These are phyloP conservation scores for Ashinkailepas kermadecensis DNA, from an alignment of 2,888 invertebrate species.

Conservation along the genomic window DNA sequence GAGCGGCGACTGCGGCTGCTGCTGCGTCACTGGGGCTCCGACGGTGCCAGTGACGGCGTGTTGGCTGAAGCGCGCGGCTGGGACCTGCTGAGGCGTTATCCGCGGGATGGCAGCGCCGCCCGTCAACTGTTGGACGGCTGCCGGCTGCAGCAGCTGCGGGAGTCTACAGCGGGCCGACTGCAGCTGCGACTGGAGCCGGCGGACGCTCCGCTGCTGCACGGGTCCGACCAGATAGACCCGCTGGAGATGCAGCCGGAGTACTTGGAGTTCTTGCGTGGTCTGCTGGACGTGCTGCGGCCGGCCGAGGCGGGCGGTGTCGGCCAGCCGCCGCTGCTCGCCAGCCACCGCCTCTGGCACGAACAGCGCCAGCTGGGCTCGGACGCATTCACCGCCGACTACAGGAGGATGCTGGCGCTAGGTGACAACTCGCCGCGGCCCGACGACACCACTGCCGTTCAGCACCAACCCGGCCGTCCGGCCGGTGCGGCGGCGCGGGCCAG, in stretches of 20 bases:
- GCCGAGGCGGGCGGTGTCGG: background rate
- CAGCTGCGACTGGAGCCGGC: background rate
- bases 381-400: background rate
- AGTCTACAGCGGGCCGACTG: background rate
- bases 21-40: background rate
- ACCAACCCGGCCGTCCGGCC: background rate
- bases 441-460: background rate
- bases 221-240: too few species aligned
- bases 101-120: background rate
- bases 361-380: background rate
- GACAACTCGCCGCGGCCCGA: background rate
- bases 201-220: background rate
- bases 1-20: conserved; percentile 6
- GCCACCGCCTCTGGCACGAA: background rate
- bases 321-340: background rate
- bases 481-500: background rate
- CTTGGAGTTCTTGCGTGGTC: background rate
- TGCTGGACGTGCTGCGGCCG: conserved; percentile 3
- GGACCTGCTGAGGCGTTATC: background rate
- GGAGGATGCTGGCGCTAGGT: background rate
- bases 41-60: background rate
- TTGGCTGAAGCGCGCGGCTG: background rate
- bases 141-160: conserved; percentile 1
- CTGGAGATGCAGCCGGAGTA: background rate
- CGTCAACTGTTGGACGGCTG: conserved; percentile 7